Conservation (phyloP, 1,140 invertebrate genomes). For the Ostrea edulis region DNA sequence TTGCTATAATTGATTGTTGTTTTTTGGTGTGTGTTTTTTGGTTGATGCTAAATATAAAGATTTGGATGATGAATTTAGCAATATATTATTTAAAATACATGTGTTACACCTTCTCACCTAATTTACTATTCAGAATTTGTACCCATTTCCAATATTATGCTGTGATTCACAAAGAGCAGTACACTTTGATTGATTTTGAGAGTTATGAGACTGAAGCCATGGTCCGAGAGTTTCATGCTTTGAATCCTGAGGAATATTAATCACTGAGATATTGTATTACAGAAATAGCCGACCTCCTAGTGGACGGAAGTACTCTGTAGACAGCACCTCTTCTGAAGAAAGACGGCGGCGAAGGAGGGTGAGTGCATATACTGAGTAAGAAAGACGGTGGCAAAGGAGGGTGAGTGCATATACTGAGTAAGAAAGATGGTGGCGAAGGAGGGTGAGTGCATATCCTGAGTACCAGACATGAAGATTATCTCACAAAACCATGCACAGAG, state of each 20-base stretch:
- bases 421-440: constrained; percentile 21
- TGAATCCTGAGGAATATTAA: neutral
- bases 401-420: neutral
- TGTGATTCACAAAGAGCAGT: too few species aligned
- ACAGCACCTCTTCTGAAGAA: constrained; percentile 46
- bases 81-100: too few species aligned
- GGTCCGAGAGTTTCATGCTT: neutral
- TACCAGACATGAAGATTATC: neutral
- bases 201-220: too few species aligned
- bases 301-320: constrained; percentile 50
- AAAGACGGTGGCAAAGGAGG: constrained; percentile 14
- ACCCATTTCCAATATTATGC: too few species aligned
- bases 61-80: too few species aligned
- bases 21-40: too few species aligned
- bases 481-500: too few species aligned
- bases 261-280: constrained; percentile 2
- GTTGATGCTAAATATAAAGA: too few species aligned
- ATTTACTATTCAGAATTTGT: too few species aligned
- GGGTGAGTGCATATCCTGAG: neutral
- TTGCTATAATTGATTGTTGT: too few species aligned
- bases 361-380: neutral
- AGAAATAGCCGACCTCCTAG: constrained; percentile 48
- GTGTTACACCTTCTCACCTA: too few species aligned
- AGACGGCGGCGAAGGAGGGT: constrained; percentile 32
- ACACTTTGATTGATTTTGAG: too few species aligned